These are phyloP conservation scores for Xylota sylvarum DNA, from an alignment of 2,888 invertebrate species.

Conservation along the genomic window DNA sequence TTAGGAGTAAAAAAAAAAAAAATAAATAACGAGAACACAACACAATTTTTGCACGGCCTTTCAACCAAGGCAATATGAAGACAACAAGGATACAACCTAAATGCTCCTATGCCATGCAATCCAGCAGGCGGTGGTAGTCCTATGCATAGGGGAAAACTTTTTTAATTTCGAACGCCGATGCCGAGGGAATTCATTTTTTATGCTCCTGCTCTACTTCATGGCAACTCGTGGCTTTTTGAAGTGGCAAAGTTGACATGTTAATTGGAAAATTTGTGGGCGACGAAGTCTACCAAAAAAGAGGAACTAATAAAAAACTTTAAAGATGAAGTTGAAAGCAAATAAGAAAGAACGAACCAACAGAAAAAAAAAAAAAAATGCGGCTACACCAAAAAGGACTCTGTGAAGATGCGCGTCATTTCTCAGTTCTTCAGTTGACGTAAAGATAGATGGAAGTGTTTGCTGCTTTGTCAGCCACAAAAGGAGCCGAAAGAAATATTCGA, in stretches of 20 bases:
- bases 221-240: conserved; percentile 76
- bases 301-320: conserved; percentile 74
- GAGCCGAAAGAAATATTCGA: conserved; percentile 19
- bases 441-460: conserved; percentile 74
- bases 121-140: conserved; percentile 57
- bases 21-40: conserved; percentile 35
- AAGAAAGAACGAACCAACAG: conserved; percentile 45
- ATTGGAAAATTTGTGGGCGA: conserved; percentile 77
- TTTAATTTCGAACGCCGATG: conserved; percentile 71
- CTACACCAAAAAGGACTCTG: conserved; percentile 31
- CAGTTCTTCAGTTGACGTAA: conserved; percentile 61
- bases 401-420: conserved; percentile 65
- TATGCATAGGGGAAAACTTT: conserved; percentile 71
- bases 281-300: conserved; percentile 69
- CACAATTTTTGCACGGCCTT: conserved; percentile 52
- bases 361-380: conserved; percentile 17
- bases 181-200: conserved; percentile 68
- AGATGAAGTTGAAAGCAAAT: conserved; percentile 73
- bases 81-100: conserved; percentile 70
- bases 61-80: conserved; percentile 52
- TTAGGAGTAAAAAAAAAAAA: conserved; percentile 18
- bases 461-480: conserved; percentile 67
- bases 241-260: conserved; percentile 77
- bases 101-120: conserved; percentile 67
- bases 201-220: conserved; percentile 67